Conservation (phyloP, 2,888 invertebrate species). For the Ectemnius lituratus region DNA sequence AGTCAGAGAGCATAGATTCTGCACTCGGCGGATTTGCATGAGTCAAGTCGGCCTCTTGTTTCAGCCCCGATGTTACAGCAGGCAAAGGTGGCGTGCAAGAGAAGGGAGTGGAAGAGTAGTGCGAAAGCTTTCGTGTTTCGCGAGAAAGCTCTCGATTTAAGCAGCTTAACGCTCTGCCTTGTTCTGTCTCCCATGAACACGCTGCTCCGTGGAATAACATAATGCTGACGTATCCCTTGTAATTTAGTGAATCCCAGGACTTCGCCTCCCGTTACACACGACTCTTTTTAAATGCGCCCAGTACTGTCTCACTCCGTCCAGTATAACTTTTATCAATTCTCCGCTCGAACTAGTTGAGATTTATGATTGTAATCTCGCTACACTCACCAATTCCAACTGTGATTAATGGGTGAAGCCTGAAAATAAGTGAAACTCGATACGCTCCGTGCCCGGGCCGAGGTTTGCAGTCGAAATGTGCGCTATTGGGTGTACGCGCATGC, state of each 20-base stretch:
- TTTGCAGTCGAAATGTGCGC: no score
- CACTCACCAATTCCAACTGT: no score
- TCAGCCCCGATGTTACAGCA: no score
- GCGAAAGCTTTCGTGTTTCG: conserved; percentile 50
- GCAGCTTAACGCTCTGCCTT: conserved; percentile 50
- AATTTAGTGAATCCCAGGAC: conserved; percentile 21
- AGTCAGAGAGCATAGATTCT: no score
- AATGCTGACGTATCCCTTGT: conserved; percentile 6
- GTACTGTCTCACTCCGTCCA: not conserved
- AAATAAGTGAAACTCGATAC: no score
- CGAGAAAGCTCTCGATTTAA: conserved; percentile 55
- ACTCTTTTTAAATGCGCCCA: not conserved
- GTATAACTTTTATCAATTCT: not conserved
- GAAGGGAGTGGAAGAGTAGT: no score
- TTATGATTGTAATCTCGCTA: not conserved
- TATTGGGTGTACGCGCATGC: no score
- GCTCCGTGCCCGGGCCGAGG: no score
- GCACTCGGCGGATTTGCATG: no score
- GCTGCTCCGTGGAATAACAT: conserved; percentile 24
- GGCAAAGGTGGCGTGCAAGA: no score
- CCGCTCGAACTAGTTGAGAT: not conserved
- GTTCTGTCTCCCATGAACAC: conserved; percentile 11
- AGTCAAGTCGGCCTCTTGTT: no score
- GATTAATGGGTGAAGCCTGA: no score
- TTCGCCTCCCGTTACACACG: not conserved